Conservation (phyloP, 1,140 invertebrate species). For the Papilio machaon region DNA sequence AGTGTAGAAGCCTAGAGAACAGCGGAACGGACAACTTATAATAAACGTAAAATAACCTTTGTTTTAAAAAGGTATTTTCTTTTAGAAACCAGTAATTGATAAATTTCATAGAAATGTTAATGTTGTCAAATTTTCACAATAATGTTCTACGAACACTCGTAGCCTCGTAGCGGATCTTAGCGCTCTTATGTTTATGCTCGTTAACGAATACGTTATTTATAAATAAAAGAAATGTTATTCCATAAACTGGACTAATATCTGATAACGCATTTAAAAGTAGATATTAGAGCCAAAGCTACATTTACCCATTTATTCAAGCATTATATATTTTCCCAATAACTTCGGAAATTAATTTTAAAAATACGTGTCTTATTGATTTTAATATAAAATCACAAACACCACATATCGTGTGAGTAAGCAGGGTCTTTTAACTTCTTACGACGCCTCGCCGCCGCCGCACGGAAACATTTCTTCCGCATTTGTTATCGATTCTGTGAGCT, state of each 20-base stretch:
- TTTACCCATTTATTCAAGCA: too few species aligned
- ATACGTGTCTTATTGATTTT: background rate
- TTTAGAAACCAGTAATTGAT: background rate
- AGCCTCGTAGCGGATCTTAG: background rate
- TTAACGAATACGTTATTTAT: background rate
- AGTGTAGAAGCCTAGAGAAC: slow-evolving; percentile 26
- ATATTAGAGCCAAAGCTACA: too few species aligned
- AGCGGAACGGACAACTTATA: slow-evolving; percentile 27
- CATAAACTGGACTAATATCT: background rate
- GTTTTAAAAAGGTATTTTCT: background rate
- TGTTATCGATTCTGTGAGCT: slow-evolving; percentile 14
- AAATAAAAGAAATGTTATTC: background rate
- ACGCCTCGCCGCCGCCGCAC: background rate
- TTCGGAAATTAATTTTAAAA: too few species aligned
- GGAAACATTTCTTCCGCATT: slow-evolving; percentile 26
- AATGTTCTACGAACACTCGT: background rate
- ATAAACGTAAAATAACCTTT: slow-evolving; percentile 16
- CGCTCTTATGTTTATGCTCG: background rate
- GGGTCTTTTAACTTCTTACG: background rate
- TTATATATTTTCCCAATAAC: too few species aligned
- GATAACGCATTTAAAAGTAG: too few species aligned
- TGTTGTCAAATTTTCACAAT: background rate
- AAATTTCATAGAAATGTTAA: background rate
- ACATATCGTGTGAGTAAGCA: background rate
- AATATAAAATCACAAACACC: background rate